Evolutionary conservation across 2,888 invertebrate genomes (phyloP).

Genomic region (Tetrapedia diversipes): DNA sequence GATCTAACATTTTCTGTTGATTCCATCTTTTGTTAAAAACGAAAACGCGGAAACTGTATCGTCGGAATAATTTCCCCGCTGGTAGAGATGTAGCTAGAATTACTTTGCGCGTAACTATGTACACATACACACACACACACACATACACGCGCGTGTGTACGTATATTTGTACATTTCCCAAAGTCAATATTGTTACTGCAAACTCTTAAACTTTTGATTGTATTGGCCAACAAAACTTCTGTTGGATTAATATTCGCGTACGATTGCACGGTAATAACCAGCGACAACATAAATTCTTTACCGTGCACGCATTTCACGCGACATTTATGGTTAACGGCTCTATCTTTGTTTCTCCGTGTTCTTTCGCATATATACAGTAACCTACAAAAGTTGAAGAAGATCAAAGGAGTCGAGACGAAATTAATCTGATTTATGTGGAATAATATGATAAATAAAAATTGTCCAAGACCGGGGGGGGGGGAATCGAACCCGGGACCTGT

Average conservation of each 20-base stretch:
- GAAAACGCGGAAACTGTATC: no score
- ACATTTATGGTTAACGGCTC: neutral
- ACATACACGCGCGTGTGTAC: no score
- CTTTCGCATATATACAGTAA: no score
- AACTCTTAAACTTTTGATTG: slow-evolving; percentile 40
- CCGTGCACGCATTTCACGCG: neutral
- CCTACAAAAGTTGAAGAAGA: no score
- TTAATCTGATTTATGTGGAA: no score
- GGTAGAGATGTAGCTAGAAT: neutral
- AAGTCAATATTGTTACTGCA: slow-evolving; percentile 10
- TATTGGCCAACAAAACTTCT: slow-evolving; percentile 20
- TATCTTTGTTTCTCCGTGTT: neutral
- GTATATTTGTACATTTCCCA: slow-evolving; percentile 7
- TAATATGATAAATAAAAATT: no score
- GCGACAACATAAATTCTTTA: slow-evolving; percentile 1
- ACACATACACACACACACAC: no score
- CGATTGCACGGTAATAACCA: slow-evolving; percentile 1
- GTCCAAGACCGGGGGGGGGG: no score
- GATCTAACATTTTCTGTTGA: no score
- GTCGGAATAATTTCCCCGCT: neutral
- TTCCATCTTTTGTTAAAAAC: neutral
- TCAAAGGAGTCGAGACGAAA: no score
- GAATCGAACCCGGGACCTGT: no score
- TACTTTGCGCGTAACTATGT: neutral
- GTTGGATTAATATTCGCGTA: slow-evolving; percentile 5